Percentiles rank a stretch among this genome's conserved stretches.
Conservation (phyloP, 2,113 vertebrate species). For the Lates calcarifer region DNA sequence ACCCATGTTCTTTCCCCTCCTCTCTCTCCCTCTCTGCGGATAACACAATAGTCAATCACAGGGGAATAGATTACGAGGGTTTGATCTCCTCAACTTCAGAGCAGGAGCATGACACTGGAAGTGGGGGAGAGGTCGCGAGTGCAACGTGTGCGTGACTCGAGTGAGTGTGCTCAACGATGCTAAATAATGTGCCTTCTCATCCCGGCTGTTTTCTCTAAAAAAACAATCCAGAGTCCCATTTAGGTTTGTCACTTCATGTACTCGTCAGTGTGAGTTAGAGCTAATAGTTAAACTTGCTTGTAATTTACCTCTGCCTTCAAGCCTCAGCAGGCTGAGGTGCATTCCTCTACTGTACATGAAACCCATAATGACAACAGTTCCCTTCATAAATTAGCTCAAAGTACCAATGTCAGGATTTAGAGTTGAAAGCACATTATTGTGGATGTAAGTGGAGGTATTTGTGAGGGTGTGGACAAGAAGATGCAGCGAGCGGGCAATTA, state of each 20-base stretch:
- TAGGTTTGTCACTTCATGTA: conserved; percentile 43
- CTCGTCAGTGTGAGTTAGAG: conserved; percentile 64
- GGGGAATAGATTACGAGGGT: conserved; percentile 78
- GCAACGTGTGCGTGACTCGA: conserved; percentile 59
- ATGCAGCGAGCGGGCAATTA: conserved; percentile 51
- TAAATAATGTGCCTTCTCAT: conserved; percentile 44
- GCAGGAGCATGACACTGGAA: conserved; percentile 62
- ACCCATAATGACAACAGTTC: conserved; percentile 37
- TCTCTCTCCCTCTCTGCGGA: conserved; percentile 47
- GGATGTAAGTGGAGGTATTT: conserved; percentile 57
- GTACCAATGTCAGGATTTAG: conserved; percentile 44
- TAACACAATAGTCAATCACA: conserved; percentile 77
- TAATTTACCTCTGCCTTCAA: conserved; percentile 63
- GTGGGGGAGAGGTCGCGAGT: conserved; percentile 55
- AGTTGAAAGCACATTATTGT: conserved; percentile 51
- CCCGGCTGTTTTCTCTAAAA: conserved; percentile 35
- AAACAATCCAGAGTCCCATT: conserved; percentile 45
- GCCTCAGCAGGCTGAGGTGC: conserved; percentile 57
- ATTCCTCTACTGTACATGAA: conserved; percentile 64
- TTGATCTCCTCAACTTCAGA: conserved; percentile 76
- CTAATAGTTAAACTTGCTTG: conserved; percentile 60
- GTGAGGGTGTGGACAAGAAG: conserved; percentile 39
- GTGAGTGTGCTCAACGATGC: conserved; percentile 37
- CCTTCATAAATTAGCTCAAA: conserved; percentile 67
- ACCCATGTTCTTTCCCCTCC: conserved; percentile 54